phyloP scores from a whole-genome alignment of 2,113 vertebrate species.

The Thermophis baileyi region DNA sequence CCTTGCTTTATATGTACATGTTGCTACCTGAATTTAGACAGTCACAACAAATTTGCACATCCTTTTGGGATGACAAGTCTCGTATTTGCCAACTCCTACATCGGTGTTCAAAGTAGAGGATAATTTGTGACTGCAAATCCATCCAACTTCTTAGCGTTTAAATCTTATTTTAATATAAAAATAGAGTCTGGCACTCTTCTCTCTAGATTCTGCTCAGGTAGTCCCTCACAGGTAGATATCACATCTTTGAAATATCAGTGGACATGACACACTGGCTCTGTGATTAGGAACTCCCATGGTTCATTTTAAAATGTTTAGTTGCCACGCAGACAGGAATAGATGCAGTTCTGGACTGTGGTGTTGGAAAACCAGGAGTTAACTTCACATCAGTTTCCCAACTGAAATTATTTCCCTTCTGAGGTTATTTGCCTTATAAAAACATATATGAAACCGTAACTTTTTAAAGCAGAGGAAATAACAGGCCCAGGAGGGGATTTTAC shows the following conservation, averaged over 20 bases:
- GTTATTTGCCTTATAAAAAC: neutral
- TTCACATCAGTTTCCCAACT: neutral
- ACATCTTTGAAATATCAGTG: neutral
- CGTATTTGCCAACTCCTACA: neutral
- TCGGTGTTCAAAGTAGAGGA: neutral
- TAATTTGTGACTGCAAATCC: neutral
- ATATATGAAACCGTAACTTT: neutral
- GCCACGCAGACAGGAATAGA: neutral
- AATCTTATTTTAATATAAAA: neutral
- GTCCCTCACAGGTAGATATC: neutral
- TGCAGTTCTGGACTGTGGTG: neutral
- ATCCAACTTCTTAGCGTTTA: neutral
- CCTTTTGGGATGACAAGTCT: neutral
- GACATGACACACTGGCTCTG: neutral
- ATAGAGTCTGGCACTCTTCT: neutral
- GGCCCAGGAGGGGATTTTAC: neutral
- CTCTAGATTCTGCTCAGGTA: neutral
- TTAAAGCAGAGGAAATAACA: neutral
- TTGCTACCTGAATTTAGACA: neutral
- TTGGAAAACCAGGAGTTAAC: neutral
- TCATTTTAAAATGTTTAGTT: neutral
- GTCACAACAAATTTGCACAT: neutral
- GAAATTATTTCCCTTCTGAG: neutral
- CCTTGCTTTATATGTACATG: neutral
- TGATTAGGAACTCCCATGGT: neutral